Evolutionary conservation across 2,888 invertebrate genomes (phyloP).

Genomic region (Machimus rusticus): DNA sequence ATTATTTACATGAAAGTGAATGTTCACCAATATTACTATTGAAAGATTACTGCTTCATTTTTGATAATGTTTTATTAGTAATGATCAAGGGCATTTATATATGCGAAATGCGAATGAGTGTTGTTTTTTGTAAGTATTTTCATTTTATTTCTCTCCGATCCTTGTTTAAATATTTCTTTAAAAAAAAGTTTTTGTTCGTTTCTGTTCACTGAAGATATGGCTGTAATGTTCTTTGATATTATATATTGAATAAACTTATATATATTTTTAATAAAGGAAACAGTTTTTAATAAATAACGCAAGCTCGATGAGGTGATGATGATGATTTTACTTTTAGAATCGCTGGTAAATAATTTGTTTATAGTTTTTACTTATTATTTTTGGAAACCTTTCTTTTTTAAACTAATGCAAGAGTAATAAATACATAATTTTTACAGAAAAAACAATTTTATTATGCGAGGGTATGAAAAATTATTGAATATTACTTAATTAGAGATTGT

Average conservation of each 20-base stretch:
- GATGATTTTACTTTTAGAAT: constrained; percentile 31
- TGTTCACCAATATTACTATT: constrained; percentile 34
- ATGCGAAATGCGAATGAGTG: constrained; percentile 36
- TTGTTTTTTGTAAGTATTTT: constrained; percentile 24
- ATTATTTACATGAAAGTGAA: constrained; percentile 41
- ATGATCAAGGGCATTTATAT: constrained; percentile 14
- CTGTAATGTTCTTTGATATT: constrained; percentile 39
- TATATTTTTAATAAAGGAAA: constrained; percentile 22
- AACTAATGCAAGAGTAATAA: constrained; percentile 32
- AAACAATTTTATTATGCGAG: constrained; percentile 34
- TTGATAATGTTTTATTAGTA: constrained; percentile 35
- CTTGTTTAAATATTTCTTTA: not conserved
- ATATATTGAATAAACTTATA: constrained; percentile 21
- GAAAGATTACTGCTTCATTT: constrained; percentile 29
- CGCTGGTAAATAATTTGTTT: constrained; percentile 27
- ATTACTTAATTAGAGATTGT: constrained; percentile 28
- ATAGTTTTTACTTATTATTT: not conserved
- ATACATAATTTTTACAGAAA: constrained; percentile 13
- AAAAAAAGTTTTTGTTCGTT: not conserved
- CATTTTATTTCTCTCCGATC: not conserved
- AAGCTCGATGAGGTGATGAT: constrained; percentile 32
- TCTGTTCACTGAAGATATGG: constrained; percentile 34
- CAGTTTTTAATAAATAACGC: constrained; percentile 23
- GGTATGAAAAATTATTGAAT: constrained; percentile 24
- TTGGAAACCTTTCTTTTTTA: not conserved